These are phyloP conservation scores for Trichogramma evanescens DNA, from an alignment of 2,888 invertebrate genomes.

Conservation along the genomic window DNA sequence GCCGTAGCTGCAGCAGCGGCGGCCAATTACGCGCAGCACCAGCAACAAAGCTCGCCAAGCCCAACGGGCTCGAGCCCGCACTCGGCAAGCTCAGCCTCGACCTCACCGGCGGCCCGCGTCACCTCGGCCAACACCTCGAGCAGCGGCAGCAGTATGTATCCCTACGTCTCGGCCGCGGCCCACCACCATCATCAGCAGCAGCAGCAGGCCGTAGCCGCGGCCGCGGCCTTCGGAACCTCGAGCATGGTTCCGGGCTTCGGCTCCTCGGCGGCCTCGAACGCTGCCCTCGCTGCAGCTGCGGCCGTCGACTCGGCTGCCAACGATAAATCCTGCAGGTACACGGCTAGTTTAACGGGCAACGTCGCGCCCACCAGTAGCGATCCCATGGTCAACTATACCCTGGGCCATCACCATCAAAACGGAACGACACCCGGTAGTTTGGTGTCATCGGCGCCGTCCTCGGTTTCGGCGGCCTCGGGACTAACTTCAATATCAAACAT, in stretches of 20 bases:
- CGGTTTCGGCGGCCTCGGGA: slow-evolving; percentile 62
- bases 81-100: slow-evolving; percentile 60
- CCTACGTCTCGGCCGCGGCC: slow-evolving; percentile 73
- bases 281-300: slow-evolving; percentile 54
- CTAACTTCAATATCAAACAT: slow-evolving; percentile 57
- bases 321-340: slow-evolving; percentile 78
- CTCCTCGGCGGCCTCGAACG: slow-evolving; percentile 49
- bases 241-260: slow-evolving; percentile 59
- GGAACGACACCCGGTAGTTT: slow-evolving; percentile 49
- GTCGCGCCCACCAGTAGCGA: slow-evolving; percentile 57
- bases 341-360: slow-evolving; percentile 56
- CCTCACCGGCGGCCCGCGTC: slow-evolving; percentile 53
- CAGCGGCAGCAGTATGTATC: slow-evolving; percentile 79
- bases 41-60: slow-evolving; percentile 47
- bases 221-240: slow-evolving; percentile 60
- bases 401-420: slow-evolving; percentile 67
- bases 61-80: slow-evolving; percentile 67
- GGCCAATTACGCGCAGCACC: slow-evolving; percentile 66
- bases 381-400: slow-evolving; percentile 76
- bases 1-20: slow-evolving; percentile 53
- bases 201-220: slow-evolving; percentile 61
- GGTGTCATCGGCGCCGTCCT: slow-evolving; percentile 52
- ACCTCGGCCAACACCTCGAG: slow-evolving; percentile 61
- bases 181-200: slow-evolving; percentile 63
- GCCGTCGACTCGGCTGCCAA: slow-evolving; percentile 61